Base-by-base conservation (phyloP, 30 jellyfish, hydroid and myxozoan genomes). In the Cassiopea xamachana region DNA sequence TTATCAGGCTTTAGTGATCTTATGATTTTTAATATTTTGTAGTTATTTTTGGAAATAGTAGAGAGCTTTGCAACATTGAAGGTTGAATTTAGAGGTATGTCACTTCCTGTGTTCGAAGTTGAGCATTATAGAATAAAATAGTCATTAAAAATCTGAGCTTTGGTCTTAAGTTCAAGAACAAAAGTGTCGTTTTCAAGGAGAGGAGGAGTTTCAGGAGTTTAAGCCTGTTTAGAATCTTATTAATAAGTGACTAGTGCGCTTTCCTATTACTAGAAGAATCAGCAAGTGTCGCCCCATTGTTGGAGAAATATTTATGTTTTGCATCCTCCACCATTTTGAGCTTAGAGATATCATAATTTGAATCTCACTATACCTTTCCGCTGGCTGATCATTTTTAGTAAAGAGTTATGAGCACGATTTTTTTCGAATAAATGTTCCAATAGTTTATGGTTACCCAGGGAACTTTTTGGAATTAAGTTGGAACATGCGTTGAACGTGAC, bases 241-340 rank as follows among this genome's bases (percentile, higher is more conserved):
- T 87, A 14, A 87, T n/a, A 45, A 79, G 59, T 39, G 91, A 87
- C 91, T 79, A 87, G 58, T 87, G 77, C 17, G 71, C 10, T 71
- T 27, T 27, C 39, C 39, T 27, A 27, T 27, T 27, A 27, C 39
- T 27, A 27, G 39, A 27, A 27, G 39, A 27, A 27, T 27, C 39
- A 27, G 39, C 39, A 27, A 27, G 39, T 27, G 39, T 27, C 39
- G 39, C 39, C 39, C 39, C 39, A 27, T 27, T 27, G 39, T 27
- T 27, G 39, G 39, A 27, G 39, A 27, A 27, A 27, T 27, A 27
- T 27, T 27, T 27, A 27, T 27, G 39, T 27, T 27, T 27, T 27
- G 39, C 39, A 27, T 27, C 39, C 39, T 27, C 39, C 39, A 27
- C 39, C 39, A 27, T 27, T 27, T 27, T 27, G 39, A 27, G 39